Evolutionary conservation across 2,888 invertebrate species (phyloP).

Genomic region (Entomobrya proxima): DNA sequence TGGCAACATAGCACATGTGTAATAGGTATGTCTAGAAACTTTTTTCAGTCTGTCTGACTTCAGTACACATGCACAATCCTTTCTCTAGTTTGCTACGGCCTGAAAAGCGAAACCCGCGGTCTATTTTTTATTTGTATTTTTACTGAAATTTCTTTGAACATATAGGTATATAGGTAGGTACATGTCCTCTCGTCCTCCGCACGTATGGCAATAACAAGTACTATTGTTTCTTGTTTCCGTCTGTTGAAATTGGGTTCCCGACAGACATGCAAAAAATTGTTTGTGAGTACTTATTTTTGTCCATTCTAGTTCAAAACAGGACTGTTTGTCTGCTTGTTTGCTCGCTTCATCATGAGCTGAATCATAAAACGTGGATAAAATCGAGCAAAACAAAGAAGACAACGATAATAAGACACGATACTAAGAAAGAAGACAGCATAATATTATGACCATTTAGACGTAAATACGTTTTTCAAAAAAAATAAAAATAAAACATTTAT

Average conservation of each 20-base stretch:
- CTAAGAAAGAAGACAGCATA: too few relatives aligned
- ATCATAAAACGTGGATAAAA: too few relatives aligned
- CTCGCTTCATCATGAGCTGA: too few relatives aligned
- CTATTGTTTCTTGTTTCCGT: conserved; percentile 1
- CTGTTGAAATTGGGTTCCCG: conserved; percentile 16
- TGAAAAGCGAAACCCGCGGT: too few relatives aligned
- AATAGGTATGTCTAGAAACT: not conserved
- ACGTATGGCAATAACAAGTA: conserved; percentile 1
- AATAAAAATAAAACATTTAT: too few relatives aligned
- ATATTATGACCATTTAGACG: too few relatives aligned
- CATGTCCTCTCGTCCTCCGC: conserved; percentile 18
- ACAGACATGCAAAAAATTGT: conserved; percentile 19
- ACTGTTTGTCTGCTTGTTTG: not conserved
- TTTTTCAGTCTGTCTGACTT: not conserved
- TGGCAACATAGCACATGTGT: conserved; percentile 22
- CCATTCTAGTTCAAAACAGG: not conserved
- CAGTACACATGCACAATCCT: not conserved
- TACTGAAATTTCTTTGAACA: too few relatives aligned
- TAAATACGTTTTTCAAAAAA: too few relatives aligned
- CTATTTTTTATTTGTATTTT: too few relatives aligned
- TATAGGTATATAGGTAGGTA: not conserved
- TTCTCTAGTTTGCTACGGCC: too few relatives aligned
- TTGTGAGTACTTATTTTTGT: not conserved
- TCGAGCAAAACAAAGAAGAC: too few relatives aligned
- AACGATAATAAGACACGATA: too few relatives aligned